These are phyloP conservation scores for Philonicus albiceps DNA, from an alignment of 2,888 invertebrate species.

Conservation along the genomic window DNA sequence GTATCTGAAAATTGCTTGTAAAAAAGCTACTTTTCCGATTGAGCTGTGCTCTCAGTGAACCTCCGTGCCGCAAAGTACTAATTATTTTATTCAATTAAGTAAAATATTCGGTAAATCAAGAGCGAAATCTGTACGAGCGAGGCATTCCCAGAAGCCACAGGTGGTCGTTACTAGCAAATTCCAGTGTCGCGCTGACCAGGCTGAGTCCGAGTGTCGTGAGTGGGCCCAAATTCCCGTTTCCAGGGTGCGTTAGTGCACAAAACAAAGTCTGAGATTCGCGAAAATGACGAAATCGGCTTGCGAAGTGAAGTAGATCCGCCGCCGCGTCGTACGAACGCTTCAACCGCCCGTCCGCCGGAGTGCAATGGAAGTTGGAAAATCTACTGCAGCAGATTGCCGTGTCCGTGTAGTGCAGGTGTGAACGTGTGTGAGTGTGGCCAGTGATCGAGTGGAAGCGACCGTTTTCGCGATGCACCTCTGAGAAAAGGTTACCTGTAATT, in stretches of 20 bases:
- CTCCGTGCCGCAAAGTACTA: not conserved
- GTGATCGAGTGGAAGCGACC: constrained; percentile 18
- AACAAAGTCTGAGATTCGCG: not conserved
- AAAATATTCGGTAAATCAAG: not conserved
- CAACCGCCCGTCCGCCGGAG: not conserved
- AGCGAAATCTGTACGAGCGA: not conserved
- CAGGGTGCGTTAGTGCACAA: not conserved
- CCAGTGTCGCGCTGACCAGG: not conserved
- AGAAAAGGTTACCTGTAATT: not conserved
- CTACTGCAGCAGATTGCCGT: not conserved
- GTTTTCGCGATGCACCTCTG: constrained; percentile 22
- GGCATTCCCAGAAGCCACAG: constrained; percentile 10
- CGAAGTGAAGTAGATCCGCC: not conserved
- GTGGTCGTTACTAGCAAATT: constrained; percentile 1
- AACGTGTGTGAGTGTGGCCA: not conserved
- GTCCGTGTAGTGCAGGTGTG: not conserved
- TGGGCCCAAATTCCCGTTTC: not conserved
- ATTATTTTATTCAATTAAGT: not conserved
- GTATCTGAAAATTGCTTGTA: not conserved
- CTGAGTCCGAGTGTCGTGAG: not conserved
- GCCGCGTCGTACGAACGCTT: not conserved
- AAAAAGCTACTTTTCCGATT: not conserved
- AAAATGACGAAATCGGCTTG: constrained; percentile 13
- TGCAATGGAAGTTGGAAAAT: not conserved
- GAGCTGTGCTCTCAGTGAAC: not conserved